Evolutionary conservation across 2,113 vertebrate genomes (phyloP).

Genomic region (Corydoras maculifer): DNA sequence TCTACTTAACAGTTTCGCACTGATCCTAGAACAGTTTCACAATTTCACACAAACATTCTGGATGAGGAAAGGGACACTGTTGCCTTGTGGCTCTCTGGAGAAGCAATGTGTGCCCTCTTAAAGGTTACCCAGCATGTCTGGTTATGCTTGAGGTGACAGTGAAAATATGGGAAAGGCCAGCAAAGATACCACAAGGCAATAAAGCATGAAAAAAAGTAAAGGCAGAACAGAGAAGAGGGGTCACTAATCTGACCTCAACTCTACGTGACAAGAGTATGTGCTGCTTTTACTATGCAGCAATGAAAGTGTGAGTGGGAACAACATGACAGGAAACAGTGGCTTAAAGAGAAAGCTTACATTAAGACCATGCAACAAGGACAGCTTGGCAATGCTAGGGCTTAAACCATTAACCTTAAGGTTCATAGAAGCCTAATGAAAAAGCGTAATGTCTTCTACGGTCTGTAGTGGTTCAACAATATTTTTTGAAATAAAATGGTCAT

Average conservation of each 20-base stretch:
- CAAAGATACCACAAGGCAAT: conserved; percentile 32
- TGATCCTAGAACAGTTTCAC: conserved; percentile 17
- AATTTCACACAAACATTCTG: not conserved
- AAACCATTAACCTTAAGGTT: too few species aligned
- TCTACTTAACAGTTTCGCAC: not conserved
- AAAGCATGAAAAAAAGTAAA: conserved; percentile 29
- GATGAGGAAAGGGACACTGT: conserved; percentile 6
- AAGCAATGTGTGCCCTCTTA: conserved; percentile 45
- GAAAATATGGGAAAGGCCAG: conserved; percentile 52
- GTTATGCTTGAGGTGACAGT: conserved; percentile 43
- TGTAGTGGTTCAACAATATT: too few species aligned
- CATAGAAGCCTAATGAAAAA: too few species aligned
- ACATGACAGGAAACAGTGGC: too few species aligned
- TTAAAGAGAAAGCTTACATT: too few species aligned
- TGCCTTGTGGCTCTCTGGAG: conserved; percentile 37
- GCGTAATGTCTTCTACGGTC: too few species aligned
- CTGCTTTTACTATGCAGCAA: conserved; percentile 1
- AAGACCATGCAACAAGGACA: too few species aligned
- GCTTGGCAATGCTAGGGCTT: too few species aligned
- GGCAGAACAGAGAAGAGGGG: conserved; percentile 44
- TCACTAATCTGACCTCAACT: conserved; percentile 25
- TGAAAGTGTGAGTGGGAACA: not conserved
- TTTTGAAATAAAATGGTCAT: too few species aligned
- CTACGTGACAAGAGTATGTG: not conserved
- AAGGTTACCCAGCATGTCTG: conserved; percentile 51